phyloP scores from a whole-genome alignment of 2,797 vertebrate genomes.

The Sebastes oblongus region DNA sequence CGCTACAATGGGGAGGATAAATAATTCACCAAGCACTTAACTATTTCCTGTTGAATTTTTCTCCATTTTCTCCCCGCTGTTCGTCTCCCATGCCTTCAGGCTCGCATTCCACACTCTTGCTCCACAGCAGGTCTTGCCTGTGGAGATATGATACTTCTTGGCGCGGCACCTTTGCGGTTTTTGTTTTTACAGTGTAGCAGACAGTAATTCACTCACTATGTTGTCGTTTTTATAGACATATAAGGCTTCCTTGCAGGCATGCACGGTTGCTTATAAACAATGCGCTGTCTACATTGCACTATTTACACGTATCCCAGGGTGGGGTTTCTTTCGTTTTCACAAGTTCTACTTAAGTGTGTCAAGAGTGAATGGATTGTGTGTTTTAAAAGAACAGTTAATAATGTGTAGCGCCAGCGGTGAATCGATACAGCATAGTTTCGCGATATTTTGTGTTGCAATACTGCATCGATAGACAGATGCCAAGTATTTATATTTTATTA shows the following conservation, averaged over 20 bases:
- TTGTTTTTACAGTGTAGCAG: slow-evolving; percentile 38
- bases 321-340: neutral
- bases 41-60: slow-evolving; percentile 65
- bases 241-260: neutral
- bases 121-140: slow-evolving; percentile 40
- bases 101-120: slow-evolving; percentile 27
- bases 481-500: no score
- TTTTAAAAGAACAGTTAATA: neutral
- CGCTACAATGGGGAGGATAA: slow-evolving; percentile 61
- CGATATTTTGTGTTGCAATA: no score
- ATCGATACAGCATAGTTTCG: no score
- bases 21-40: slow-evolving; percentile 68
- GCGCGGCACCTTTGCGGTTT: slow-evolving; percentile 14
- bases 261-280: slow-evolving; percentile 25
- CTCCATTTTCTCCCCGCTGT: slow-evolving; percentile 32
- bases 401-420: no score
- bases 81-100: slow-evolving; percentile 39
- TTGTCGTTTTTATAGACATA: slow-evolving; percentile 42
- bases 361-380: neutral
- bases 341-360: neutral
- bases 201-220: slow-evolving; percentile 32
- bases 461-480: no score
- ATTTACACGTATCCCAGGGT: slow-evolving; percentile 13
- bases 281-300: neutral
- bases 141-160: slow-evolving; percentile 43